Evolutionary conservation across 2,797 vertebrate species (phyloP).

Genomic region (Diplodus sargus): DNA sequence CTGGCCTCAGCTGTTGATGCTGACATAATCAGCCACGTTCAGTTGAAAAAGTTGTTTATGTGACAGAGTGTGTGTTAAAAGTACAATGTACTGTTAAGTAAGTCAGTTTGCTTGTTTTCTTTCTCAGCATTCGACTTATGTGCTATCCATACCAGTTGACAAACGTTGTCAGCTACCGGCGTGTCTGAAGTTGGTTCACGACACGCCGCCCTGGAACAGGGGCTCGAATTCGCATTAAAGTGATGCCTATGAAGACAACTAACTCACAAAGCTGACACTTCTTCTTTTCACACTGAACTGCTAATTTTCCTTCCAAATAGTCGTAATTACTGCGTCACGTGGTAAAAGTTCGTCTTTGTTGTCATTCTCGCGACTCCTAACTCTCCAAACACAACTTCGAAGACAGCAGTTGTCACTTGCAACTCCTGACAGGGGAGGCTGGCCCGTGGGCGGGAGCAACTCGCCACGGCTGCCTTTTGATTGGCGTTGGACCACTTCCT

Average conservation of each 20-base stretch:
- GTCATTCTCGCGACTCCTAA: not conserved
- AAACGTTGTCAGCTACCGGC: not conserved
- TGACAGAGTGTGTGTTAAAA: not conserved
- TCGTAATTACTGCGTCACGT: not conserved
- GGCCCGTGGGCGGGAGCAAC: conserved; percentile 48
- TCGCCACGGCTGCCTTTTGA: conserved; percentile 33
- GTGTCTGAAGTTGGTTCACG: conserved; percentile 37
- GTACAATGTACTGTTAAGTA: not conserved
- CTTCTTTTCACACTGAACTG: not conserved
- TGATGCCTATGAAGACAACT: not conserved
- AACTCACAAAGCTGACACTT: not conserved
- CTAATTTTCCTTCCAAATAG: not conserved
- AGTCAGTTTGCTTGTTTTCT: not conserved
- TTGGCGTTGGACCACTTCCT: conserved; percentile 52
- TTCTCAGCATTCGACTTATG: too few relatives aligned
- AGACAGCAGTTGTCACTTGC: conserved; percentile 21
- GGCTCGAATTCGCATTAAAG: conserved; percentile 7
- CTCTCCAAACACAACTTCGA: conserved; percentile 36
- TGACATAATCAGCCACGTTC: conserved; percentile 68
- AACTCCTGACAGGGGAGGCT: conserved; percentile 32
- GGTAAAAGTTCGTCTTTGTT: not conserved
- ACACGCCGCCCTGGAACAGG: not conserved
- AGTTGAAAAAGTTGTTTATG: conserved; percentile 22
- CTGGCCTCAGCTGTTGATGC: conserved; percentile 80
- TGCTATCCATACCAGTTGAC: not conserved